Base-by-base conservation (phyloP, 2,888 invertebrate genomes). In the Caenorhabditis becei region DNA sequence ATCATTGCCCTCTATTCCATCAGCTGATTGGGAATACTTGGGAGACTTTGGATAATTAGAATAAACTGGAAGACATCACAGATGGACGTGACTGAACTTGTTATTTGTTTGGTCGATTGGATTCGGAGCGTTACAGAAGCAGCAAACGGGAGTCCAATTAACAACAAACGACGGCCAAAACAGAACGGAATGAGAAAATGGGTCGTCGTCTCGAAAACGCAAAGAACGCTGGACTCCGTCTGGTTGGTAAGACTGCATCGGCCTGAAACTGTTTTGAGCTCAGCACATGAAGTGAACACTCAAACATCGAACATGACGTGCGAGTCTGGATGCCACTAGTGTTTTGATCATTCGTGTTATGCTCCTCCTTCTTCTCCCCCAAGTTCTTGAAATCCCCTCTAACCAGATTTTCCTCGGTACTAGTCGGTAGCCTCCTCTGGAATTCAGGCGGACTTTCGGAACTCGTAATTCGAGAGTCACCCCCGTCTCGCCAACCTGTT, bases 61-160 rank as follows among this genome's bases (percentile, higher is more conserved):
- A 47, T 47, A 47, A 18, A 47, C 47, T 47, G 47, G 20, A 47
- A 23, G 26, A 65, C 10, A 35, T 16, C 35, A 32, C 18, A 61
- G 28, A 69, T 35, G 61, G 51, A 37, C 41, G 56, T 26, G 24
- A 18, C 54, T 10, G 62, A 53, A 71, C 71, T 62, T 63, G 71
- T 72, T 72, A 18, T 72, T 72, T 28, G 20, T 54, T 32, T 18
- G 35, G 56, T 24, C 23, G 14, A 26, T 10, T 11, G 35, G 47
- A 23, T 61, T 47, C 28, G 28, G 41, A 26, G 23, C 44, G 23
- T 63, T 26, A 14, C 54, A 28, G 62, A 16, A 44, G 16, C 47
- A 65, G 24, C 10, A 58, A 49, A 24, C 65, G 51, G 26, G 56
- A 56, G 53, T 72, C 65, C 63, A 72, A 72, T 72, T 71, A 71